Evolutionary conservation across 2,797 vertebrate species (phyloP).

Genomic region (Garrulus glandarius): DNA sequence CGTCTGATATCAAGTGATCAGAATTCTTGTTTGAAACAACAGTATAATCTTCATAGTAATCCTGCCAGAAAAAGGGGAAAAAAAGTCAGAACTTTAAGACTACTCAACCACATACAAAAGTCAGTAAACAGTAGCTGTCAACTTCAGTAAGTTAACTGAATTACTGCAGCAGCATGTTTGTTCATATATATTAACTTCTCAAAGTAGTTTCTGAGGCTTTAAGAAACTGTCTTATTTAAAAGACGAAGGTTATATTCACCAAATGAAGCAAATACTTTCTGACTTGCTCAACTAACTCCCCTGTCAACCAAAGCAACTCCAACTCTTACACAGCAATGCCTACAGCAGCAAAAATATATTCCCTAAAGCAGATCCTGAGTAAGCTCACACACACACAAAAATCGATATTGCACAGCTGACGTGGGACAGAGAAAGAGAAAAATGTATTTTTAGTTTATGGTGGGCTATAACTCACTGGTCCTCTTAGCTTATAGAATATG

Average conservation of each 20-base stretch:
- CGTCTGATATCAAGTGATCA: constrained; percentile 80
- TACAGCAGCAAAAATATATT: neutral
- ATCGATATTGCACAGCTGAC: neutral
- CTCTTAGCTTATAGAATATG: neutral
- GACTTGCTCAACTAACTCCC: neutral
- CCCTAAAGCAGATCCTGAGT: neutral
- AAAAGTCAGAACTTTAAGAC: neutral
- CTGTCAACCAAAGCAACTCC: neutral
- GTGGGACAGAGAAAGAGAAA: neutral
- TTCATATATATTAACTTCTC: neutral
- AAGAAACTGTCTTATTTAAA: neutral
- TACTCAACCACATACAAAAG: neutral
- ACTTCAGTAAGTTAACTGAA: neutral
- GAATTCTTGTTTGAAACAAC: constrained; percentile 73
- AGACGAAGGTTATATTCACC: neutral
- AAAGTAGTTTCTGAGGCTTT: neutral
- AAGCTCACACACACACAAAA: neutral
- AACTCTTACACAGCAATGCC: neutral
- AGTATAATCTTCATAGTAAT: constrained; percentile 79
- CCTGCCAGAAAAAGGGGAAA: constrained; percentile 65
- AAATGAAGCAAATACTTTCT: neutral
- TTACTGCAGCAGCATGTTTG: neutral
- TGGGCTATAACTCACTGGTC: neutral
- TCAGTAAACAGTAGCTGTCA: neutral
- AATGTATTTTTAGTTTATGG: neutral